Percentiles rank a stretch among this genome's conserved stretches.
Conservation (phyloP, 1,140 invertebrate genomes). For the Drosophila subobscura region DNA sequence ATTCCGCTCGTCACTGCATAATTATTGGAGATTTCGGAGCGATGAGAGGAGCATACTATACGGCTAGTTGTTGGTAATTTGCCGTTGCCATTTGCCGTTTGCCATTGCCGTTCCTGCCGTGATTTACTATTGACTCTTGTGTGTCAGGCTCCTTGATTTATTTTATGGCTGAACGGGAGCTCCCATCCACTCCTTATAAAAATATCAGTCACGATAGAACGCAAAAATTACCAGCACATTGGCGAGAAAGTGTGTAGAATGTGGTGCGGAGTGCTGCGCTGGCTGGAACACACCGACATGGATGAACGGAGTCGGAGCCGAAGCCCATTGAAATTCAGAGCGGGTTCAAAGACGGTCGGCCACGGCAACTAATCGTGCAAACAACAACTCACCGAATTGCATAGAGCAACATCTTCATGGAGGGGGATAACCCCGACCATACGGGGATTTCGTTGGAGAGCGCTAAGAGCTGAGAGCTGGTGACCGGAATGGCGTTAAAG, state of each 20-base stretch:
- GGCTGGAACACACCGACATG: slow-evolving; percentile 29
- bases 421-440: background rate
- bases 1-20: slow-evolving; percentile 60
- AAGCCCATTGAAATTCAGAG: slow-evolving; percentile 70
- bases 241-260: slow-evolving; percentile 9
- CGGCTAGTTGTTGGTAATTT: slow-evolving; percentile 44
- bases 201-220: slow-evolving; percentile 69
- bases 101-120: slow-evolving; percentile 60
- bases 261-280: background rate
- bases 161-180: slow-evolving; percentile 76
- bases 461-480: background rate
- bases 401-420: slow-evolving; percentile 47
- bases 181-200: slow-evolving; percentile 52
- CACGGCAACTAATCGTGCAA: slow-evolving; percentile 77
- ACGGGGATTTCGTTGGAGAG: background rate
- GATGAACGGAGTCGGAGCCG: slow-evolving; percentile 25
- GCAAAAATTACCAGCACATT: slow-evolving; percentile 64
- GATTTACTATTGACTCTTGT: slow-evolving; percentile 77
- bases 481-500: slow-evolving; percentile 38
- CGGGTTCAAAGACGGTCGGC: slow-evolving; percentile 63
- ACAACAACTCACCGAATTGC: slow-evolving; percentile 59
- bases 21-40: slow-evolving; percentile 48
- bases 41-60: slow-evolving; percentile 6
- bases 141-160: slow-evolving; percentile 77
- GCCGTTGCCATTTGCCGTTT: slow-evolving; percentile 45